A percentile compares a stretch with the other conserved stretches of the same genome.
phyloP scores from a whole-genome alignment of 2,888 invertebrate genomes.

The Tinea trinotella region DNA sequence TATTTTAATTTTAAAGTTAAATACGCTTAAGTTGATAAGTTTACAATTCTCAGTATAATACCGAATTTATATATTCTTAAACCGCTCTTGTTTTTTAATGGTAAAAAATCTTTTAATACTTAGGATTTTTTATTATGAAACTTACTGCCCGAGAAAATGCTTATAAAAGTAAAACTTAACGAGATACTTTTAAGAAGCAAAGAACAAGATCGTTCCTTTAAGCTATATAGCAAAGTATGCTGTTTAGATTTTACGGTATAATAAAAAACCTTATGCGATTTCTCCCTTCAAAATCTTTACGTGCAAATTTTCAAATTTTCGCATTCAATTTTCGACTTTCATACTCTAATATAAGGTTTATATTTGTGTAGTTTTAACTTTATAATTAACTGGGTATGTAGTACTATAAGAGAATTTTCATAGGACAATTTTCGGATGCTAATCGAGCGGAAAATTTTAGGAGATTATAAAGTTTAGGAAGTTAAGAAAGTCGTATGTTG shows the following conservation, averaged over 20 bases:
- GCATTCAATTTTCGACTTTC: background rate
- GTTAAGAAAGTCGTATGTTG: background rate
- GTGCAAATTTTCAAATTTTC: background rate
- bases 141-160: background rate
- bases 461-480: background rate
- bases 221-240: background rate
- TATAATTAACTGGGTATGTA: background rate
- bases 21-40: too few species aligned
- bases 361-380: background rate
- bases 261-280: conserved; percentile 3
- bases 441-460: conserved; percentile 3
- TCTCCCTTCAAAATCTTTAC: background rate
- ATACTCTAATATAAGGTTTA: background rate
- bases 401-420: background rate
- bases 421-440: background rate
- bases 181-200: conserved; percentile 4
- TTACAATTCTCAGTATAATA: too few species aligned
- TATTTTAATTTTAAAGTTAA: too few species aligned
- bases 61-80: too few species aligned
- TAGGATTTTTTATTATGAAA: too few species aligned
- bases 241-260: background rate
- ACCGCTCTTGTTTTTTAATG: too few species aligned
- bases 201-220: background rate
- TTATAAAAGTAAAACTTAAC: background rate
- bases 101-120: too few species aligned